Conservation (phyloP, 2,113 vertebrate genomes). For the Trematocara zebra region DNA sequence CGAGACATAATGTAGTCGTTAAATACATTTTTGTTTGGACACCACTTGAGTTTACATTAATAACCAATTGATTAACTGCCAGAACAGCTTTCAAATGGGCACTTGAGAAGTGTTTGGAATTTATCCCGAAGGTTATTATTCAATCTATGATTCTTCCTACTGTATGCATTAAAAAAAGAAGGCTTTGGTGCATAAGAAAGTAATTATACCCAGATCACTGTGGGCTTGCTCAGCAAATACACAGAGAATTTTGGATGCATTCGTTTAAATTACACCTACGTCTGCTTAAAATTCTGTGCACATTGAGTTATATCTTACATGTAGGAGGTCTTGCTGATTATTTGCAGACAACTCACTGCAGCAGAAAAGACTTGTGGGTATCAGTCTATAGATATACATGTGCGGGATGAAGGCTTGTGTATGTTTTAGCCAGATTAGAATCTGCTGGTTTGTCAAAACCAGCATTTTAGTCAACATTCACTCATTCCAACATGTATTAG, state of each 20-base stretch:
- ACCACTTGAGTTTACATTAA: background rate
- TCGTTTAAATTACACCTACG: background rate
- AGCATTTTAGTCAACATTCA: background rate
- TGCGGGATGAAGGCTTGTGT: background rate
- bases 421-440: background rate
- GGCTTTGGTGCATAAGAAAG: background rate
- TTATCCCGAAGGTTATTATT: background rate
- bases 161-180: background rate
- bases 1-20: background rate
- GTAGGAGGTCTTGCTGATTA: background rate
- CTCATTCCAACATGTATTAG: background rate
- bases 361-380: background rate
- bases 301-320: background rate
- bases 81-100: background rate
- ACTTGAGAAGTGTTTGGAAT: background rate
- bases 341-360: background rate
- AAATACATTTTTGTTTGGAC: background rate
- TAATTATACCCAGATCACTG: conserved; percentile 3
- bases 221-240: conserved; percentile 1
- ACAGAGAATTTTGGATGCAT: background rate
- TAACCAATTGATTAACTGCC: background rate
- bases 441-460: background rate
- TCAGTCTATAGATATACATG: background rate
- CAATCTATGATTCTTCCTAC: background rate
- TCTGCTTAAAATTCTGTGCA: background rate